Evolutionary conservation across 2,888 invertebrate genomes (phyloP), one percentile per base, ranked within the genome.

Genomic region (Abrostola triplasia): DNA sequence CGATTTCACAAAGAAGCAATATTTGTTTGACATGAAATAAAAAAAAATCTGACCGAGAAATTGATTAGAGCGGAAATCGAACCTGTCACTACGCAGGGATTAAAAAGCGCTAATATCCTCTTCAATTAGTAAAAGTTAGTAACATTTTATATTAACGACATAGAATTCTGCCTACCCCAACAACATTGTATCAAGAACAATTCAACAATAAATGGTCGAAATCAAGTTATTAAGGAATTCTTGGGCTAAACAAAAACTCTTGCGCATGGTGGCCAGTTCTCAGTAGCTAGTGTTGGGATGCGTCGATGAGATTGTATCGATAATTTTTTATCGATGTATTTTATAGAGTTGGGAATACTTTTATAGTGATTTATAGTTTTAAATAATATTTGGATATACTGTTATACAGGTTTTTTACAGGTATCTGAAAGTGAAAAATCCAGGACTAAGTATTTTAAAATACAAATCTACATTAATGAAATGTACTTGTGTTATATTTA

Each of bases 171-270:
- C 53, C 40, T 58, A 60, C 62, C 53, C 44, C 9, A 24, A 9
- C 58, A 58, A 6, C 7, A 13, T 63, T 35, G 48, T 78, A 79
- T 76, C 67, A 41, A 65, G 70, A 79, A 77, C 74, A 68, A 76
- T 75, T 41, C 48, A 36, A 37, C 53, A 55, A 62, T 75, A 86
- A 87, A 84, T 84, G 75, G 73, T 67, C 79, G 79, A 89, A 90
- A 93, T 92, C 93, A 92, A 93, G 92, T 92, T 92, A 92, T 93
- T 92, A 93, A 78, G 65, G 77, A 69, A 91, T 91, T 84, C 89
- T 84, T 83, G 48, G 59, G 11, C 7, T 36, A 12, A 36, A 38
- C 64, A 86, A 93, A 92, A 92, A 92, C 87, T 69, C 54, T 42
- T 61, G 68, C 59, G 65, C 86, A 71, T 61, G 92, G 91, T 90